Percentiles rank a stretch among this genome's conserved stretches.
Evolutionary conservation across 1,140 invertebrate genomes (phyloP).

Genomic region (Scylla paramamosain): DNA sequence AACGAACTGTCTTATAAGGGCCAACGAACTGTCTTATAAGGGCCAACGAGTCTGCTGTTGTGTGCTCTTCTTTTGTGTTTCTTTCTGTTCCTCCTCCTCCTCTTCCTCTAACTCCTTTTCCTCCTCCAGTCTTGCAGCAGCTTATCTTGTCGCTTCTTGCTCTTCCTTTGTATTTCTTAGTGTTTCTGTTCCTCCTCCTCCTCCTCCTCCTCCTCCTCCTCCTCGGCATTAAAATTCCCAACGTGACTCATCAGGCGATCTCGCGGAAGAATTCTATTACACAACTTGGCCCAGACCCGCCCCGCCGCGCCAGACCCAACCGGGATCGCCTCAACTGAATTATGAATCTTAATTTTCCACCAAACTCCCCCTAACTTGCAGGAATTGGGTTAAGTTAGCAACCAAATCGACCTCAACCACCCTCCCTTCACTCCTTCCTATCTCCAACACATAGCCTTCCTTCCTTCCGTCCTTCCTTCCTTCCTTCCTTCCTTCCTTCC

Average conservation of each 20-base stretch:
- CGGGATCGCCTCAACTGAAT: not conserved
- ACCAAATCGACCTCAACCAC: not conserved
- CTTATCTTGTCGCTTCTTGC: too few species aligned
- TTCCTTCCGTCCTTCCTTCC: too few species aligned
- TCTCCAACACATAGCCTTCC: too few species aligned
- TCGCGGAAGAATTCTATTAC: slow-evolving; percentile 40
- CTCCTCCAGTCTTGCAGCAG: not conserved
- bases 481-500: too few species aligned
- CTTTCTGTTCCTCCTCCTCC: too few species aligned
- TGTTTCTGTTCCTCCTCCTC: not conserved
- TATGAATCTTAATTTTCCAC: slow-evolving; percentile 45
- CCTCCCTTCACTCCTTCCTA: too few species aligned
- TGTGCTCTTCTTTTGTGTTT: too few species aligned
- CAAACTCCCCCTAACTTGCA: slow-evolving; percentile 32
- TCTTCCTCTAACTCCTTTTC: not conserved
- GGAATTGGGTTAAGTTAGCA: not conserved
- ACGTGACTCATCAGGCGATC: slow-evolving; percentile 25
- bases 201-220: not conserved
- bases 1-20: too few species aligned
- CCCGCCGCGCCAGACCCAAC: not conserved
- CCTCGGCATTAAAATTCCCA: not conserved
- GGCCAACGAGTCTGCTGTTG: too few species aligned
- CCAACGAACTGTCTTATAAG: too few species aligned
- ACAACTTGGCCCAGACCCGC: not conserved
- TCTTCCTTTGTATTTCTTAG: not conserved